Percentiles rank a stretch among this genome's conserved stretches.
These are phyloP conservation scores for Megamerina dolium DNA, from an alignment of 2,888 invertebrate species.

Conservation along the genomic window DNA sequence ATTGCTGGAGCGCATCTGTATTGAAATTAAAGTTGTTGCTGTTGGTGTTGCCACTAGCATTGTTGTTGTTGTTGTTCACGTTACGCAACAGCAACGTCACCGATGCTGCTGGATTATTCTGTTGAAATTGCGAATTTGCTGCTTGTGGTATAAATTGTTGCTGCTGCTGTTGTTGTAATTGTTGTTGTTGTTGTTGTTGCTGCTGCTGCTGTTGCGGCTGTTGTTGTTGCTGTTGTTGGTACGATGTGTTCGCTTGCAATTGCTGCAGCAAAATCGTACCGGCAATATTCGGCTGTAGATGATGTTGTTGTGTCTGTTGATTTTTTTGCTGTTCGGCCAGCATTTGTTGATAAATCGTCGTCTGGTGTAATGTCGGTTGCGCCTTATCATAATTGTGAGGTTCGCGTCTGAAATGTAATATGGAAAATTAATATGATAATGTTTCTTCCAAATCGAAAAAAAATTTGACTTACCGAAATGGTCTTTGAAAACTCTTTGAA, in stretches of 20 bases:
- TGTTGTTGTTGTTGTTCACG: conserved; percentile 11
- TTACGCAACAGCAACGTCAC: neutral
- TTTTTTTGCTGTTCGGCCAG: conserved; percentile 45
- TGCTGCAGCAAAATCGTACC: conserved; percentile 29
- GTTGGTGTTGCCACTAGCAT: neutral
- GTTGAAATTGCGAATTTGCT: conserved; percentile 26
- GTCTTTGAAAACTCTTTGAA: conserved; percentile 40
- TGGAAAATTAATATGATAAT: neutral
- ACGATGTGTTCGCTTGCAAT: conserved; percentile 15
- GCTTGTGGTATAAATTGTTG: conserved; percentile 23
- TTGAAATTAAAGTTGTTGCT: conserved; percentile 7
- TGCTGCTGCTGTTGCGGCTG: conserved; percentile 20
- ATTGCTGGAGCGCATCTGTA: neutral
- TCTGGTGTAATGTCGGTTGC: conserved; percentile 49
- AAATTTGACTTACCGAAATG: conserved; percentile 31
- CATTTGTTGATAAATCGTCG: conserved; percentile 50
- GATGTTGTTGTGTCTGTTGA: conserved; percentile 31
- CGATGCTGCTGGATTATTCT: neutral
- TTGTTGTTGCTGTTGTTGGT: conserved; percentile 30
- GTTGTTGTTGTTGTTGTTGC: conserved; percentile 20
- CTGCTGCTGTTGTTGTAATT: conserved; percentile 16
- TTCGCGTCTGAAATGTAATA: conserved; percentile 34
- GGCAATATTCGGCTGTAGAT: conserved; percentile 23
- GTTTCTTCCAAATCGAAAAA: conserved; percentile 9
- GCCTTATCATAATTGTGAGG: conserved; percentile 51